These are phyloP conservation scores for Hippocampus abdominalis DNA, from an alignment of 2,113 vertebrate species.

Conservation along the genomic window DNA sequence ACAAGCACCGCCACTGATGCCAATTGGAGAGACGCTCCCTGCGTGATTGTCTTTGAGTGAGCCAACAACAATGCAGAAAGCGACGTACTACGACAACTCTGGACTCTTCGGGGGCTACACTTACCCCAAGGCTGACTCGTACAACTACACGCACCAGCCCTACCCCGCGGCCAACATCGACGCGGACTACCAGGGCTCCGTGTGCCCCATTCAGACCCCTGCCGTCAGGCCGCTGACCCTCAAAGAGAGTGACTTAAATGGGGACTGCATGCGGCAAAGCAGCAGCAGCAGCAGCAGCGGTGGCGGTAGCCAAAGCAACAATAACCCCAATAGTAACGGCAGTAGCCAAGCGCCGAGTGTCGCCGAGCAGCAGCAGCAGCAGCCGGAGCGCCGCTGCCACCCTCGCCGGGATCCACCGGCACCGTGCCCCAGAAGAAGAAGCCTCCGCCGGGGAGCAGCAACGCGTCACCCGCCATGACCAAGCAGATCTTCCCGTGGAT, in stretches of 20 bases:
- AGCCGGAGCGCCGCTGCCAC: conserved; percentile 83
- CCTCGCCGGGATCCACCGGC: conserved; percentile 83
- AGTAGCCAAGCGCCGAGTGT: conserved; percentile 79
- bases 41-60: conserved; percentile 79
- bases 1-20: conserved; percentile 81
- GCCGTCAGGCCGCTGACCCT: conserved; percentile 79
- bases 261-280: conserved; percentile 89
- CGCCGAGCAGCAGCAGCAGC: conserved; percentile 86
- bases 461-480: conserved; percentile 81
- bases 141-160: conserved; percentile 87
- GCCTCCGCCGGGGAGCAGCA: conserved; percentile 75
- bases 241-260: conserved; percentile 86
- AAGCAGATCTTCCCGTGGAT: conserved; percentile 99
- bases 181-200: conserved; percentile 85
- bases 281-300: conserved; percentile 76
- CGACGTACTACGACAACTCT: conserved; percentile 95
- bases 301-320: conserved; percentile 44
- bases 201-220: conserved; percentile 90
- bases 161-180: conserved; percentile 84
- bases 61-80: conserved; percentile 89
- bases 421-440: conserved; percentile 90
- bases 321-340: conserved; percentile 71
- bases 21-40: conserved; percentile 84
- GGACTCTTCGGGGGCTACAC: conserved; percentile 94
- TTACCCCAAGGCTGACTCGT: conserved; percentile 90